Evolutionary conservation across 2,888 invertebrate genomes (phyloP).

Genomic region (Mantis religiosa): DNA sequence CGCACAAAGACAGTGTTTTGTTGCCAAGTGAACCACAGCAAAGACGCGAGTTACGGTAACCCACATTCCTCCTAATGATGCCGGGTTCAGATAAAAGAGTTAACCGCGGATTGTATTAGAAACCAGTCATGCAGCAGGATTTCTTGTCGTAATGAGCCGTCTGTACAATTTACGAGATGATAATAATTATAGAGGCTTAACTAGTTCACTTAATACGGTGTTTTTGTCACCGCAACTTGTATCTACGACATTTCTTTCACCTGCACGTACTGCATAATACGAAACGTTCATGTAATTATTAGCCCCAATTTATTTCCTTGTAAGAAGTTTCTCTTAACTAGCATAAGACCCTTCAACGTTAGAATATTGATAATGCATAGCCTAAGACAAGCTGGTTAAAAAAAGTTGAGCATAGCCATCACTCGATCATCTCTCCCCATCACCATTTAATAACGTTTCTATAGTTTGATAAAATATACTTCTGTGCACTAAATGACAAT

Average conservation of each 20-base stretch:
- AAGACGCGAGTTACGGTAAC: neutral
- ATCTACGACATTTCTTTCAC: neutral
- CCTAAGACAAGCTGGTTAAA: too few species aligned
- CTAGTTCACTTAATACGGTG: neutral
- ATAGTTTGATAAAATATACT: too few species aligned
- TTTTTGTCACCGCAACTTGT: neutral
- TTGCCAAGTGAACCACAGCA: neutral
- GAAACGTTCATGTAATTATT: neutral
- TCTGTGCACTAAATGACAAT: too few species aligned
- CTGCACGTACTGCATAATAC: neutral
- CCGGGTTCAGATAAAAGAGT: neutral
- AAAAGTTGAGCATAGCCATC: too few species aligned
- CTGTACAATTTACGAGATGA: neutral
- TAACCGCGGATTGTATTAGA: neutral
- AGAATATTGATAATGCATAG: constrained; percentile 12
- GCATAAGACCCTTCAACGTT: neutral
- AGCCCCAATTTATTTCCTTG: neutral
- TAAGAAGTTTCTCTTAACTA: too few species aligned
- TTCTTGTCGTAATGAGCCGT: too few species aligned
- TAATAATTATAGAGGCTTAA: neutral
- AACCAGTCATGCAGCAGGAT: neutral
- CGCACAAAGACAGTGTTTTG: neutral
- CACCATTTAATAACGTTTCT: too few species aligned
- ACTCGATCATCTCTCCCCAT: too few species aligned
- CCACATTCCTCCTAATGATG: neutral